Evolutionary conservation across 2,888 invertebrate species (phyloP), one percentile per base, ranked within the genome.

Genomic region (Cylindroiulus punctatus): DNA sequence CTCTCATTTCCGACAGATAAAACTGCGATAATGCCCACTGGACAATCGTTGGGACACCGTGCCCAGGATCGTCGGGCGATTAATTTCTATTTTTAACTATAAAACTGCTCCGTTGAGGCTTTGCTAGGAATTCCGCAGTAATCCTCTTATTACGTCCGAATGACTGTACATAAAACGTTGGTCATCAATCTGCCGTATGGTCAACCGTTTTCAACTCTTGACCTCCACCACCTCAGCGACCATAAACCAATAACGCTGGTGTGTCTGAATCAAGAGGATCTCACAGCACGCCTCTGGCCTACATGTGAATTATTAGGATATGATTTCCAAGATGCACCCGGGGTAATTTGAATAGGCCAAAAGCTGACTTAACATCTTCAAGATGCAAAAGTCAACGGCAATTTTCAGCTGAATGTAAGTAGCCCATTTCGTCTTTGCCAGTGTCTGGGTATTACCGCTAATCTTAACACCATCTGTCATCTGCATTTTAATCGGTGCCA

Each of bases 91-190:
- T 65, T 65, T 65, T 65, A 65, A 65, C 57, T 65, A 8, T 65
- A 65, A 65, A 65, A 65, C 22, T 65, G 57, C 57, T 26, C 22
- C 12, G 57, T 65, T 22, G 57, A 65, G 57, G 57, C 57, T 65
- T 65, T 65, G 57, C 0, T 0, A 65, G 57, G 57, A 65, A 65
- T 65, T 65, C 12, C 22, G 19, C 26, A 7, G 57, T 65, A 65
- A 65, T 65, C 57, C 57, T 22, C 57, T 65, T 65, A 65, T 65
- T 65, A 65, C 57, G 57, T 65, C 57, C 57, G 57, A 65, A 65
- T 65, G 57, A 65, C 57, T 65, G 57, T 65, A 22, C 57, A 22
- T 65, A 65, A 65, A 22, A 65, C 52, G 52, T 52, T 52, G 57
- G 57, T 65, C 57, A 65, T 65, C 22, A 65, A 65, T 65, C 57